These are phyloP conservation scores for Drosophila lacertosa DNA, from an alignment of 1,140 invertebrate species.

Conservation along the genomic window DNA sequence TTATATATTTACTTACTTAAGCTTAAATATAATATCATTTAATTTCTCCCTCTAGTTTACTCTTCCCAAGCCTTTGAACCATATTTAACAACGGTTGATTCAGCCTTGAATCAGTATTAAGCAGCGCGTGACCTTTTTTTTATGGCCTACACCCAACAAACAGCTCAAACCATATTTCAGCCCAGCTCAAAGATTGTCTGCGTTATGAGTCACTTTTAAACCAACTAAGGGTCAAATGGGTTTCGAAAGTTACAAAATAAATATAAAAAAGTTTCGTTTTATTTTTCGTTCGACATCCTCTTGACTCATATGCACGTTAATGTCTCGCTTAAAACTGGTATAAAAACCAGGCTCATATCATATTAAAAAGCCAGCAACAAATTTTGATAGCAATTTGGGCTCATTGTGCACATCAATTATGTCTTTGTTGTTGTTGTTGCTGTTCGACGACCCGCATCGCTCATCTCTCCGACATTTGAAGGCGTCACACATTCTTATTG, in stretches of 20 bases:
- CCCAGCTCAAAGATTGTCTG: not conserved
- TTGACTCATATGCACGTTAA: not conserved
- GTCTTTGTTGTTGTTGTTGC: slow-evolving; percentile 19
- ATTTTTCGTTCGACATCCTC: not conserved
- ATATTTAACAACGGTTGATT: not conserved
- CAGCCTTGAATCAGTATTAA: not conserved
- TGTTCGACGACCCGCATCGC: slow-evolving; percentile 30
- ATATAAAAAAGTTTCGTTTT: slow-evolving; percentile 1
- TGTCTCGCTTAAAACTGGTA: not conserved
- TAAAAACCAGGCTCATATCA: not conserved
- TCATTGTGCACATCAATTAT: slow-evolving; percentile 62
- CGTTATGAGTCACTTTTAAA: not conserved
- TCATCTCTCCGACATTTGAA: slow-evolving; percentile 35
- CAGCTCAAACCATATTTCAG: not conserved
- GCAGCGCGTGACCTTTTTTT: too few species aligned
- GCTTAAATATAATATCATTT: too few species aligned
- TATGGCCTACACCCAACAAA: too few species aligned
- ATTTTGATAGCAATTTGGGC: slow-evolving; percentile 28
- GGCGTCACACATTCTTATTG: slow-evolving; percentile 42
- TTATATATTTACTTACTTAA: too few species aligned
- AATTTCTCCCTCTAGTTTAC: too few species aligned
- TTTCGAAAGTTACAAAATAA: not conserved
- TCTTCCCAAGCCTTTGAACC: too few species aligned
- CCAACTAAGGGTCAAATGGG: not conserved
- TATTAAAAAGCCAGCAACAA: not conserved